These are phyloP conservation scores for Crossaster papposus DNA, from an alignment of 53 echinoderm and acorn worm species.

Conservation along the genomic window DNA sequence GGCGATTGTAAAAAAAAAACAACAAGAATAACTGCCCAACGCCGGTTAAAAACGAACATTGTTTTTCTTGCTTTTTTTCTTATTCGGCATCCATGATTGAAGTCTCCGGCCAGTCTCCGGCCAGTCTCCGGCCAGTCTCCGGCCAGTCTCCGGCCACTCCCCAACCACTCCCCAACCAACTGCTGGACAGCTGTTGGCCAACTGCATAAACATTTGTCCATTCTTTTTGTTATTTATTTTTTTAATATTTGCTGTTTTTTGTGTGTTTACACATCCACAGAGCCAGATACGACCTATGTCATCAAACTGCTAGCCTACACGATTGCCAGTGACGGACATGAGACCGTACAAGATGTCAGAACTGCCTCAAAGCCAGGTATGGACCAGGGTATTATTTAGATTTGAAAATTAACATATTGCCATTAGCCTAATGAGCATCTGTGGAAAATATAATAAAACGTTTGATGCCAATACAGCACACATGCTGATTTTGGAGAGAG, in stretches of 20 bases:
- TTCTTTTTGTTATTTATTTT: neutral
- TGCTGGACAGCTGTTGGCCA: neutral
- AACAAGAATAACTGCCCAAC: too few species aligned
- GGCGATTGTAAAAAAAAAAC: too few species aligned
- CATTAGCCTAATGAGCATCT: neutral
- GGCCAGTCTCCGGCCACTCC: neutral
- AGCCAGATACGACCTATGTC: slow-evolving; percentile 36
- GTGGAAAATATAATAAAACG: too few species aligned
- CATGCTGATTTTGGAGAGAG: too few species aligned
- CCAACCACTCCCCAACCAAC: neutral
- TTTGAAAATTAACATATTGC: neutral
- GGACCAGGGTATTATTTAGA: neutral
- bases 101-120: neutral
- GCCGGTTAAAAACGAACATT: too few species aligned
- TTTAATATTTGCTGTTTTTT: neutral
- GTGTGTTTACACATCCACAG: slow-evolving; percentile 8
- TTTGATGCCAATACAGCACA: too few species aligned
- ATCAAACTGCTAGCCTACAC: slow-evolving; percentile 45
- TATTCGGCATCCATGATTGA: too few species aligned
- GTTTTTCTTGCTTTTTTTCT: too few species aligned
- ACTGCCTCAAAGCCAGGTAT: slow-evolving; percentile 35
- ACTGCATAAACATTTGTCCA: neutral
- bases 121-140: neutral
- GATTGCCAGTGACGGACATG: slow-evolving; percentile 21
- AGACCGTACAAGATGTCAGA: slow-evolving; percentile 29